phyloP scores from a whole-genome alignment of 2,113 vertebrate species.

The Axis porcinus region DNA sequence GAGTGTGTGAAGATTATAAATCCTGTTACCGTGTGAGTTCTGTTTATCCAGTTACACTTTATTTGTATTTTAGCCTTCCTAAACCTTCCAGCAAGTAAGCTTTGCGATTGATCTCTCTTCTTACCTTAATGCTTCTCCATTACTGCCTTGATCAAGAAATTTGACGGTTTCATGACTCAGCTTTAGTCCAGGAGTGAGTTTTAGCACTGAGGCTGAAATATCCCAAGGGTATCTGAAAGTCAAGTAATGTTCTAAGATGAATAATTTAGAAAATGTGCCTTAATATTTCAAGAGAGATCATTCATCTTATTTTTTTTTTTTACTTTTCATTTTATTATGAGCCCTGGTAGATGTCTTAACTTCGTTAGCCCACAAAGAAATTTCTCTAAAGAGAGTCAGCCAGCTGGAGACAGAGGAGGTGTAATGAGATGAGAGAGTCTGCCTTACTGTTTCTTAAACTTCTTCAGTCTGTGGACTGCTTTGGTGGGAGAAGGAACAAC shows the following conservation, averaged over 20 bases:
- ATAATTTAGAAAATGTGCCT: slow-evolving; percentile 62
- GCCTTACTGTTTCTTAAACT: not conserved
- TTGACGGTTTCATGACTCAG: not conserved
- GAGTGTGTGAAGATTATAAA: not conserved
- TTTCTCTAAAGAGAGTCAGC: not conserved
- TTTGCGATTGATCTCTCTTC: not conserved
- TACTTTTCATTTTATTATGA: slow-evolving; percentile 50
- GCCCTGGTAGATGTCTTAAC: not conserved
- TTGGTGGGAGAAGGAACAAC: not conserved
- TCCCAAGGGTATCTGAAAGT: slow-evolving; percentile 17
- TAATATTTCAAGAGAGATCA: slow-evolving; percentile 58
- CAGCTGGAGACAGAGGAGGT: not conserved
- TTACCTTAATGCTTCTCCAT: not conserved
- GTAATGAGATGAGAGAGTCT: not conserved
- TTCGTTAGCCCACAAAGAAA: slow-evolving; percentile 30
- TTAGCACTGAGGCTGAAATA: slow-evolving; percentile 41
- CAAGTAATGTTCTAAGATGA: slow-evolving; percentile 65
- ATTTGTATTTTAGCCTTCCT: not conserved
- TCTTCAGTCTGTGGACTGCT: not conserved
- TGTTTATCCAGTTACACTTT: not conserved
- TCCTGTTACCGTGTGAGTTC: not conserved
- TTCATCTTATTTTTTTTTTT: slow-evolving; percentile 42
- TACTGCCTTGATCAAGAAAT: not conserved
- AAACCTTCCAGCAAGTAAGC: not conserved
- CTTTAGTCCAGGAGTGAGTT: slow-evolving; percentile 36